A percentile compares a stretch with the other conserved stretches of the same genome.
Evolutionary conservation across 2,797 vertebrate genomes (phyloP).

Genomic region (Pseudocheirus occidentalis): DNA sequence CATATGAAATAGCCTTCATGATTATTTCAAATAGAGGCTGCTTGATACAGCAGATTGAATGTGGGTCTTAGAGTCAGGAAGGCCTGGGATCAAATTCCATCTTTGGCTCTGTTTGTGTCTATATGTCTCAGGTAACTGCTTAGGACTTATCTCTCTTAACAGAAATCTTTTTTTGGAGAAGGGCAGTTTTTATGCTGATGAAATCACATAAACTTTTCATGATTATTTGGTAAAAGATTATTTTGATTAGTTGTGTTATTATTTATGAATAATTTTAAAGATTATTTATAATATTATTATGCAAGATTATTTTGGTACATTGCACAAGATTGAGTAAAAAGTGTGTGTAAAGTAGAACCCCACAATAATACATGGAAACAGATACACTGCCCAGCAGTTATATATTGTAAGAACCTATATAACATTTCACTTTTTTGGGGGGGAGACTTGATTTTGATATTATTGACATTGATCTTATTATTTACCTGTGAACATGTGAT

Average conservation of each 20-base stretch:
- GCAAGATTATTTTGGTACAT: conserved; percentile 65
- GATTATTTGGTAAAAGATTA: no score
- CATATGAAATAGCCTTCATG: background rate
- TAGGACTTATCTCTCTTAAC: no score
- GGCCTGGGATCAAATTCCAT: no score
- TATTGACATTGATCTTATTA: background rate
- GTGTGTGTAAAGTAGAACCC: conserved; percentile 24
- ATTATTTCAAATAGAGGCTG: background rate
- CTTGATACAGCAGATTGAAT: no score
- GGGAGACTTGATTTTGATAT: background rate
- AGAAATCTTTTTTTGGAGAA: no score
- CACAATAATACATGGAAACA: background rate
- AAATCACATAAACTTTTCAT: no score
- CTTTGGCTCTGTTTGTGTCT: no score
- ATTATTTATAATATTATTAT: conserved; percentile 45
- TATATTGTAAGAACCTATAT: conserved; percentile 26
- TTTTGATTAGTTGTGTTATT: no score
- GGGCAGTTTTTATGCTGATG: no score
- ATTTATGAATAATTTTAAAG: conserved; percentile 16
- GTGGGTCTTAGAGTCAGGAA: no score
- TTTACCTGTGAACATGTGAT: no score
- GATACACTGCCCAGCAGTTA: background rate
- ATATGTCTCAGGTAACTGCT: no score
- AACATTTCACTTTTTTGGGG: conserved; percentile 26
- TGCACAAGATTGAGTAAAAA: conserved; percentile 61